Conservation (phyloP, 2,113 vertebrate genomes). For the Aix galericulata region DNA sequence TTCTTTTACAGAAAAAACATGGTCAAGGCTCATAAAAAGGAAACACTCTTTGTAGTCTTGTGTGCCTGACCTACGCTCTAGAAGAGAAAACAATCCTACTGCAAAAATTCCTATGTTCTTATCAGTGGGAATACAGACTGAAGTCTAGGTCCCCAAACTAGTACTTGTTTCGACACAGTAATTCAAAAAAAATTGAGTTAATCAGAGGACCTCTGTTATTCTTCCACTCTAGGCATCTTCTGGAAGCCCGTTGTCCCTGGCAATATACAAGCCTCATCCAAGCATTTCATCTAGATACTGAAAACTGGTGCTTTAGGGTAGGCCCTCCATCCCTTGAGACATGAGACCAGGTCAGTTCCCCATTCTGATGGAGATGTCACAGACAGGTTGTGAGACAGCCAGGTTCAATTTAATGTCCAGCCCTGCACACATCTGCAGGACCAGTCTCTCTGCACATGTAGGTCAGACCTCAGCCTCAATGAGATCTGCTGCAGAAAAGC, state of each 20-base stretch:
- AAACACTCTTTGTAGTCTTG: not conserved
- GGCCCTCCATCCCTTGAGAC: not conserved
- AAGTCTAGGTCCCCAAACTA: not conserved
- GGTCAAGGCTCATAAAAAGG: not conserved
- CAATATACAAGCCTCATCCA: not conserved
- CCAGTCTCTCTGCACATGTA: not conserved
- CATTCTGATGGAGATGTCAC: not conserved
- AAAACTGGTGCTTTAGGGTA: not conserved
- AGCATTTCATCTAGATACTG: not conserved
- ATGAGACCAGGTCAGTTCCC: not conserved
- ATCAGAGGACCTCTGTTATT: not conserved
- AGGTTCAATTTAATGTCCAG: rapidly evolving
- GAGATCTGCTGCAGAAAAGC: not conserved
- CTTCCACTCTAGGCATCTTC: not conserved
- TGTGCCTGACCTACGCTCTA: not conserved
- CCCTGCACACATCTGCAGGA: not conserved
- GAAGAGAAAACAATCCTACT: not conserved
- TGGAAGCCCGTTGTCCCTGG: not conserved
- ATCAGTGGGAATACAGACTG: not conserved
- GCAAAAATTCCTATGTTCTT: not conserved
- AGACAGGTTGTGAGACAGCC: not conserved
- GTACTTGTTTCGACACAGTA: not conserved
- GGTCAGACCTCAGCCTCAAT: not conserved
- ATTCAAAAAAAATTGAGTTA: not conserved
- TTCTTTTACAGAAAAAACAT: not conserved